These are phyloP conservation scores for Sibirionetta formosa DNA, from an alignment of 2,797 vertebrate species.

Conservation along the genomic window DNA sequence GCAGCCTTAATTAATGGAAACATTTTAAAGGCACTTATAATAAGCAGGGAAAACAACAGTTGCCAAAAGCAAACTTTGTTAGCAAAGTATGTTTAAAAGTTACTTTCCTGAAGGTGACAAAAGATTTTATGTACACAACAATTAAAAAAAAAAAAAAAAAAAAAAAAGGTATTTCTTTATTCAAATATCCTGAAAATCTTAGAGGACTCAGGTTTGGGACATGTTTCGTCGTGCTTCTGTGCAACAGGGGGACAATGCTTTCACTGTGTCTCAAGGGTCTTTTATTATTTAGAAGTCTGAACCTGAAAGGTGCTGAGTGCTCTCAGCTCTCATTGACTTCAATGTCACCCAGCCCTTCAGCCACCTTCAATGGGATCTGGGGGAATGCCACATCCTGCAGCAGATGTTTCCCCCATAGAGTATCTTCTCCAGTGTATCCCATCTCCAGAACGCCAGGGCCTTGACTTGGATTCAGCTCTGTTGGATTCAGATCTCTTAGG, in stretches of 20 bases:
- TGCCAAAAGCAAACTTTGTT: conserved; percentile 72
- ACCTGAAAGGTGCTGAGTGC: conserved; percentile 57
- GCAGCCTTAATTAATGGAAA: conserved; percentile 52
- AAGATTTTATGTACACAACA: neutral
- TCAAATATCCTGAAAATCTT: neutral
- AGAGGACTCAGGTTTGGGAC: rapidly evolving
- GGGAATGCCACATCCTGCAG: neutral
- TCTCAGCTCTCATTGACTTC: conserved; percentile 36
- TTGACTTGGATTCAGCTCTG: rapidly evolving
- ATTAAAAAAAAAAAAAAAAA: neutral
- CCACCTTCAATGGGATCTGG: neutral
- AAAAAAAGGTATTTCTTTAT: neutral
- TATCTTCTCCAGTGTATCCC: neutral
- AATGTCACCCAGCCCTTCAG: neutral
- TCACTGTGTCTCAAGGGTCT: neutral
- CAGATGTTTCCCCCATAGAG: neutral
- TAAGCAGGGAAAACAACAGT: conserved; percentile 13
- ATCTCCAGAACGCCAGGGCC: neutral
- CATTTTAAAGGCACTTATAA: conserved; percentile 69
- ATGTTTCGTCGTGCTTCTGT: neutral
- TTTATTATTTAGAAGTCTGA: conserved; percentile 46
- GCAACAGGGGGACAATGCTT: neutral
- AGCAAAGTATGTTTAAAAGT: conserved; percentile 26
- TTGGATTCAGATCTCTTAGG: neutral
- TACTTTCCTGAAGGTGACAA: conserved; percentile 18